Conservation (phyloP, 64 coral and sea anemone species). For the Astreopora myriophthalma region DNA sequence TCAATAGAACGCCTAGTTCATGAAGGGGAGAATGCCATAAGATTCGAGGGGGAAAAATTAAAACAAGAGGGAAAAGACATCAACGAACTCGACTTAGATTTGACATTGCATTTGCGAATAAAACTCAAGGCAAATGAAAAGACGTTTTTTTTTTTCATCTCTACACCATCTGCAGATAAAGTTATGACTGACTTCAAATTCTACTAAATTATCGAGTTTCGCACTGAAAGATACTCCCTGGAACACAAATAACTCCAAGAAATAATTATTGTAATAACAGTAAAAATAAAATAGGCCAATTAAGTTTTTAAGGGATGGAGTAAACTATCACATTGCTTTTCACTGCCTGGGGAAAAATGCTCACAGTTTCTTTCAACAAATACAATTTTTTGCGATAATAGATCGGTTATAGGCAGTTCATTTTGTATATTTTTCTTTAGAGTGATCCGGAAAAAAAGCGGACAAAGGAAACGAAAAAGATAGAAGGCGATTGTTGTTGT, state of each 20-base stretch:
- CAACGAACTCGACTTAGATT: too few species aligned
- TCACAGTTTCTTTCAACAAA: not conserved
- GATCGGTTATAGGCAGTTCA: not conserved
- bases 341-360: not conserved
- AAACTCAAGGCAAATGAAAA: not conserved
- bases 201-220: not conserved
- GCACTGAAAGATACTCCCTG: not conserved
- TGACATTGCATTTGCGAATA: too few species aligned
- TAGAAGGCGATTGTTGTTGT: not conserved
- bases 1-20: not conserved
- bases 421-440: not conserved
- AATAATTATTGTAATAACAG: conserved; percentile 50
- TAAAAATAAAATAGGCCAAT: conserved; percentile 44
- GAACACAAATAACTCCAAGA: not conserved
- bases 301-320: conserved; percentile 34
- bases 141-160: not conserved
- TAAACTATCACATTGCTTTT: conserved; percentile 47
- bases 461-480: not conserved
- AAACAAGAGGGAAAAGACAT: too few species aligned
- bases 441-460: not conserved
- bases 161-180: not conserved
- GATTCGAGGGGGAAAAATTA: not conserved
- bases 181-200: not conserved
- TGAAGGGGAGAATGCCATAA: not conserved
- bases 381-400: not conserved